Evolutionary conservation across 2,113 vertebrate species (phyloP), one percentile per base, ranked within the genome.

Genomic region (Tiliqua scincoides): DNA sequence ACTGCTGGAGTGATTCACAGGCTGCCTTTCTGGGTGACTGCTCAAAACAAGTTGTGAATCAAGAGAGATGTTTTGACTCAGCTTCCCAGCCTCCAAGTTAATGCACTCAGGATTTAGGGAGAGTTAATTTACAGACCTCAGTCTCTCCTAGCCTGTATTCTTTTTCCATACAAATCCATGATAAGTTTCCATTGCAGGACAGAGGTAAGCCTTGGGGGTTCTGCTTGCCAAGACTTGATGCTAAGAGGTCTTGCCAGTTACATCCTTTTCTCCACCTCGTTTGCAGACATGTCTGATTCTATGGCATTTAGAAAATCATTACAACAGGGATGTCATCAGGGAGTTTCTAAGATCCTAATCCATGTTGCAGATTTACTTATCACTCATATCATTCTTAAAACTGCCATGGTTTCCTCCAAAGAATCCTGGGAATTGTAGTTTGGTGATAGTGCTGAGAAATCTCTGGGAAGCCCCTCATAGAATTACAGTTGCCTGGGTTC

Each of bases 1-100:
- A 95, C 92, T 63, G 90, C 87, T 91, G 86, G 87, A 85, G 94
- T 95, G 94, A 95, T 95, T 95, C 94, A 94, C 91, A 62, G 92
- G 92, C 93, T 91, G 91, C 93, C 70, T 91, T 92, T 89, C 70
- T 88, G 89, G 93, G 91, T 91, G 92, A 92, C 89, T 91, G 92
- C 93, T 93, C 93, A 91, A 95, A 95, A 95, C 93, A 94, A 93
- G 93, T 94, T 93, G 91, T 90, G 95, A 94, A 94, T 95, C 94
- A 95, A 94, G 91, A 92, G 92, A 89, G 84, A 89, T 82, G 87
- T 91, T 89, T 94, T 93, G 94, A 93, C 92, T 90, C 62, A 72
- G 89, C 89, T 91, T 91, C 85, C 70, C 92, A 94, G 89, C 93
- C 93, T 93, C 93, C 93, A 91, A 94, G 92, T 87, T 91, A 95